Conservation (phyloP, 2,797 vertebrate genomes). For the Sebastes hubbsi region DNA sequence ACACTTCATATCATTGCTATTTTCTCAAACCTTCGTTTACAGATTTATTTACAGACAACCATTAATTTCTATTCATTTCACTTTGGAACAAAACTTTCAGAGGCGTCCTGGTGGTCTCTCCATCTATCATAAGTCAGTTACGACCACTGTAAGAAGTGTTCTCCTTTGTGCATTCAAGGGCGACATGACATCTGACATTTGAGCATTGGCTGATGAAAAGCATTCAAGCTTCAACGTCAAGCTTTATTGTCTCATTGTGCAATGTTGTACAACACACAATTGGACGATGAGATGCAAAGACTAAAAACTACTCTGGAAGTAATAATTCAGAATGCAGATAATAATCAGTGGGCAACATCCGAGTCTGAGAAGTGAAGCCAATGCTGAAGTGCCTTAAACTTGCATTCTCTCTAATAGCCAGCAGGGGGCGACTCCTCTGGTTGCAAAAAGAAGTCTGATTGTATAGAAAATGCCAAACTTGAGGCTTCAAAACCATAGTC, state of each 20-base stretch:
- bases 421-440: too few species aligned
- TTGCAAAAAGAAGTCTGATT: too few species aligned
- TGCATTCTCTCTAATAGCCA: too few species aligned
- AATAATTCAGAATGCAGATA: neutral
- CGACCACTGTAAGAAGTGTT: neutral
- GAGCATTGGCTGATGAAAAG: neutral
- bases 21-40: neutral
- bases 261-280: neutral
- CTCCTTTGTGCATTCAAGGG: neutral
- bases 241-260: neutral
- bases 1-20: neutral
- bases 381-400: too few species aligned
- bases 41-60: neutral
- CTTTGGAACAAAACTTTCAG: neutral
- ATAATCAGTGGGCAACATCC: too few species aligned
- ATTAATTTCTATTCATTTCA: neutral
- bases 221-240: neutral
- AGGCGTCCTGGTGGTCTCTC: neutral
- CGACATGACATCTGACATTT: neutral
- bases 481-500: too few species aligned
- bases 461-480: too few species aligned
- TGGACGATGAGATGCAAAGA: neutral
- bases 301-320: neutral
- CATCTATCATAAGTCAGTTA: neutral
- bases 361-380: too few species aligned